A percentile compares a stretch with the other conserved stretches of the same genome.
Conservation (phyloP, 2,113 vertebrate genomes). For the Semnopithecus entellus region DNA sequence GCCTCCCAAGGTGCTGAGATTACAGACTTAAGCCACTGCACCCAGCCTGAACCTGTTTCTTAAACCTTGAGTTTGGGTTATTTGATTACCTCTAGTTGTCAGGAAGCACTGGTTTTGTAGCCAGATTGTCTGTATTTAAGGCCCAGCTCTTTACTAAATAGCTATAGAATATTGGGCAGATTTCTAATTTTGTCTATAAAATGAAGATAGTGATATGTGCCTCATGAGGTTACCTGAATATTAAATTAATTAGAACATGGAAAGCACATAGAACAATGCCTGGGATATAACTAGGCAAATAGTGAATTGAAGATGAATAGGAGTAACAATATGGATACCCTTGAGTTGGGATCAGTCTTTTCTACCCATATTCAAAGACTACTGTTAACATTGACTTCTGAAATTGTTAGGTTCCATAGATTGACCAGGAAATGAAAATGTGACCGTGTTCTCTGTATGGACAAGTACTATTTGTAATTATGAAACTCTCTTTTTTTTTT, state of each 20-base stretch:
- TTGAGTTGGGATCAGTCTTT: neutral
- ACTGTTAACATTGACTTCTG: neutral
- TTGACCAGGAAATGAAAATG: neutral
- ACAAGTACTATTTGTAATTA: neutral
- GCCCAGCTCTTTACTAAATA: neutral
- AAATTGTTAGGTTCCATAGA: neutral
- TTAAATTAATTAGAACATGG: neutral
- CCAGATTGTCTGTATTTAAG: neutral
- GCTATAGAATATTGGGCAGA: neutral
- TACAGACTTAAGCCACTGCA: too few species aligned
- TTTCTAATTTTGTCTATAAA: neutral
- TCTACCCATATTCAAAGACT: neutral
- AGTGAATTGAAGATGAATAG: neutral
- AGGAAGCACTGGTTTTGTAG: neutral
- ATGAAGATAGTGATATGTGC: neutral
- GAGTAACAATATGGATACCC: neutral
- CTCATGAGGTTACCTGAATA: neutral
- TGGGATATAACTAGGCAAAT: neutral
- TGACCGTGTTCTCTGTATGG: constrained; percentile 5
- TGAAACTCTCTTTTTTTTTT: constrained; percentile 26
- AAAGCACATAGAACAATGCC: neutral
- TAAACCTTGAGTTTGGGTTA: neutral
- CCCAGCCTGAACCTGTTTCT: neutral
- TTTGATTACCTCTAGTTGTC: neutral
- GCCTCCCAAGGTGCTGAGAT: too few species aligned